These are phyloP conservation scores for western clawed frog (Xenopus tropicalis) DNA, from an alignment of 2,113 vertebrate species.

Conservation along the genomic window UCB_Xtro_10.0 CM004450.2:37724001-37724500, in stretches of 20 bases:
- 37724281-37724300: conserved; percentile 95
- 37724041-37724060: conserved; percentile 97
- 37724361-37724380: too few relatives aligned
- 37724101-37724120: background rate
- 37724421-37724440: too few relatives aligned
- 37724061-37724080: conserved; percentile 98
- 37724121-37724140: background rate
- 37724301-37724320: conserved; percentile 82
- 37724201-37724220: conserved; percentile 3
- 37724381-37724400: too few relatives aligned
- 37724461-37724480: too few relatives aligned
- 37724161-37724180: conserved; percentile 21
- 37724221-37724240: background rate
- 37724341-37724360: too few relatives aligned
- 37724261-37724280: conserved; percentile 98
- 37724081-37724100: conserved; percentile 83
- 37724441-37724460: too few relatives aligned
- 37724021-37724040: conserved; percentile 88
- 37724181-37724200: background rate
- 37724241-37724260: conserved; percentile 98
- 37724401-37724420: too few relatives aligned
- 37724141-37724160: background rate
- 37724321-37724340: background rate
- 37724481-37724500: too few relatives aligned
- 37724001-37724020: background rate